These are phyloP conservation scores for Bucorvus abyssinicus DNA, from an alignment of 2,797 vertebrate species.

Conservation along the genomic window DNA sequence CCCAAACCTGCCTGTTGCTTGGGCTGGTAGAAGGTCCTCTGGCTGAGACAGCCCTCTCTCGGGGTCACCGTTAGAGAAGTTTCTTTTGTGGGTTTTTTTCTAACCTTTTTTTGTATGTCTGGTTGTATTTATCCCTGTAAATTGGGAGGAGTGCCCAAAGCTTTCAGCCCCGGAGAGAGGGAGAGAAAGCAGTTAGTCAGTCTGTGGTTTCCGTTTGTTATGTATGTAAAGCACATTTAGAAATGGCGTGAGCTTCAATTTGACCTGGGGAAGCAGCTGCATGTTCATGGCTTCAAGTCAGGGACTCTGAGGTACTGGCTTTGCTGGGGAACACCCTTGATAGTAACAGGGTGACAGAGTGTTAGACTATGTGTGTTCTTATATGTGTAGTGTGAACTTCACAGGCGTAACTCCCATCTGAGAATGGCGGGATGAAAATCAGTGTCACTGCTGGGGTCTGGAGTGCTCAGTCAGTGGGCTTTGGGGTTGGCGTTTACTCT, in stretches of 20 bases:
- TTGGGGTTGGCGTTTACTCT: background rate
- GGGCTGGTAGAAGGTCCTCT: background rate
- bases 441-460: rapidly evolving
- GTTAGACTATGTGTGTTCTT: too few species aligned
- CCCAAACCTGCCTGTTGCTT: background rate
- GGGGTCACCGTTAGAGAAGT: background rate
- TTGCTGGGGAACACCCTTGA: background rate
- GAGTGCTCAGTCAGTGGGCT: too few species aligned
- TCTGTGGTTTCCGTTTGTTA: background rate
- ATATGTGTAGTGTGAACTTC: too few species aligned
- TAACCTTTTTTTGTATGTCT: too few species aligned
- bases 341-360: background rate
- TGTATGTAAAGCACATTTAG: background rate
- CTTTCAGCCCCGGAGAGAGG: background rate
- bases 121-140: background rate
- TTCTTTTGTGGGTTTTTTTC: too few species aligned
- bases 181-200: background rate
- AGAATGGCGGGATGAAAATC: background rate
- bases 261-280: too few species aligned
- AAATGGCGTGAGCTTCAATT: background rate
- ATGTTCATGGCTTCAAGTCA: rapidly evolving
- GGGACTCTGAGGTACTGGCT: background rate
- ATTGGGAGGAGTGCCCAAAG: too few species aligned
- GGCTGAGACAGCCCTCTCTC: background rate
- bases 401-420: rapidly evolving